A percentile compares a stretch with the other conserved stretches of the same genome.
Conservation (phyloP, 2,113 vertebrate species). For the Sander vitreus region DNA sequence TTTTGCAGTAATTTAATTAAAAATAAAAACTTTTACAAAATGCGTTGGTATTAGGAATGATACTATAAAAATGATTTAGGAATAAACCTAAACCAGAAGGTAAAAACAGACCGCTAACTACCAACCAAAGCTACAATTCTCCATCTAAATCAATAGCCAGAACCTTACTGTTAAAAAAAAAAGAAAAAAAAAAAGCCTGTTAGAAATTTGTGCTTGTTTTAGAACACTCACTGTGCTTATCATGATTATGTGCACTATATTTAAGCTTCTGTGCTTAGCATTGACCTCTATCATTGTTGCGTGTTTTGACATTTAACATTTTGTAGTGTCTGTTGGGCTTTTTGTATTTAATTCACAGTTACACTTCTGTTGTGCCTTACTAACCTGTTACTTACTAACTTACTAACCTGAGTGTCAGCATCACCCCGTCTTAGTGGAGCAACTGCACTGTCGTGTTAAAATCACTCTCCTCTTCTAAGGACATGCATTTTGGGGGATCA, state of each 20-base stretch:
- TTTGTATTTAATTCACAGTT: conserved; percentile 25
- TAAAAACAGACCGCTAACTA: neutral
- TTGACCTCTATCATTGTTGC: neutral
- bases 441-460: conserved; percentile 32
- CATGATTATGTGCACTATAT: neutral
- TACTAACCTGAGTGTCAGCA: conserved; percentile 48
- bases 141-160: neutral
- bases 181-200: neutral
- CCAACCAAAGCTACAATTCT: neutral
- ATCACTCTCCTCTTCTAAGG: neutral
- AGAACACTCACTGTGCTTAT: conserved; percentile 31
- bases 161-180: conserved; percentile 4
- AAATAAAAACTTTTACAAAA: conserved; percentile 11
- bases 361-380: conserved; percentile 11
- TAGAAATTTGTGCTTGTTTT: conserved; percentile 53
- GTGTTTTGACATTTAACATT: neutral
- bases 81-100: neutral
- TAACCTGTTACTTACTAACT: no score
- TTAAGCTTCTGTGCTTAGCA: conserved; percentile 29
- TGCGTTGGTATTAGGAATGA: neutral
- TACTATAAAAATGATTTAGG: conserved; percentile 4
- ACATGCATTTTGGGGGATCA: neutral
- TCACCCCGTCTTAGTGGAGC: conserved; percentile 36
- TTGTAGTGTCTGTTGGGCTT: conserved; percentile 6
- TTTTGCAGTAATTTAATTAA: conserved; percentile 32